phyloP scores from a whole-genome alignment of 1,140 invertebrate species.

The Brachionus rotundiformis region DNA sequence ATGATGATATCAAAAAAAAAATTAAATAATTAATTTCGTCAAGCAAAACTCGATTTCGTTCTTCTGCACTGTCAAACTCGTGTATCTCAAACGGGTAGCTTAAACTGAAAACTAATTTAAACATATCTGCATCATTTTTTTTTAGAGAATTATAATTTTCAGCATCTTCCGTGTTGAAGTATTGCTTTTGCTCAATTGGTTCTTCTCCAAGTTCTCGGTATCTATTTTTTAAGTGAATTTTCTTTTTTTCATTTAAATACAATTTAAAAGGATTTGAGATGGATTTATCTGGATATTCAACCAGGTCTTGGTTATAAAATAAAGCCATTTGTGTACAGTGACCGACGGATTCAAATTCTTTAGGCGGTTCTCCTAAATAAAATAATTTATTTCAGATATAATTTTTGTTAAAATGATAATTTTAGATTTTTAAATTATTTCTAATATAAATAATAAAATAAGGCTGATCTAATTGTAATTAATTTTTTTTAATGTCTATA shows the following conservation, averaged over 20 bases:
- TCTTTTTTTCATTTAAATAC: conserved; percentile 35
- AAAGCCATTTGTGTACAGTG: conserved; percentile 42
- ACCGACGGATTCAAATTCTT: conserved; percentile 12
- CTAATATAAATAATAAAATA: too few relatives aligned
- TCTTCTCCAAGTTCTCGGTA: background rate
- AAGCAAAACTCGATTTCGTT: background rate
- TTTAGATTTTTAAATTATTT: too few relatives aligned
- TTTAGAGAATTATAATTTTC: too few relatives aligned
- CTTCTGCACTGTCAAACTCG: background rate
- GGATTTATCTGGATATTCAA: background rate
- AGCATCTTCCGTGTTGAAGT: background rate
- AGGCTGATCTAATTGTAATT: too few relatives aligned
- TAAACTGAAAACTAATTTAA: background rate
- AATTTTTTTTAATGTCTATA: too few relatives aligned
- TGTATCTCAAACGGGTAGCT: conserved; percentile 9
- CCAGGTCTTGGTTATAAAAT: conserved; percentile 7
- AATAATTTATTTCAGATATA: background rate
- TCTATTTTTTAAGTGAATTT: conserved; percentile 24
- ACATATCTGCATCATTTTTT: background rate
- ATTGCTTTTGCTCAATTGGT: background rate
- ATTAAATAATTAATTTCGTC: conserved; percentile 15
- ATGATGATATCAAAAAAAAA: background rate
- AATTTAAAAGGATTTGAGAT: background rate
- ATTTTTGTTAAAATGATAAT: too few relatives aligned
- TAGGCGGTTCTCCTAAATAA: background rate